These are phyloP conservation scores for Pogonocherus hispidulus DNA, from an alignment of 2,888 invertebrate species.

Conservation along the genomic window DNA sequence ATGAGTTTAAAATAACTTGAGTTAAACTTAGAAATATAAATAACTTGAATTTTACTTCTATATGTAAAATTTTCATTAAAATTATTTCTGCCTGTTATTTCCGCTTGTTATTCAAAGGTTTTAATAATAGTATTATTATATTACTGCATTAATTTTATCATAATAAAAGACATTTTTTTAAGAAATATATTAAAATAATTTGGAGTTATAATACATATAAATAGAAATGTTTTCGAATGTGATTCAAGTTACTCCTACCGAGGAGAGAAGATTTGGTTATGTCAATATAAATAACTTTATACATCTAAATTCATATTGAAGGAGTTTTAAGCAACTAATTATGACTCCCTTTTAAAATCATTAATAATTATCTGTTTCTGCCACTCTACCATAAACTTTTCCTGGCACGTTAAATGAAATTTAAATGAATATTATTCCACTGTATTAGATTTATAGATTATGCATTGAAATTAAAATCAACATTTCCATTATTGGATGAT, in stretches of 20 bases:
- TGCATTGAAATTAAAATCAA: not conserved
- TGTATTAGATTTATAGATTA: not conserved
- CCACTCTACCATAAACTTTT: slow-evolving; percentile 2
- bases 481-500: too few species aligned
- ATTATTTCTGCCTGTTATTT: too few species aligned
- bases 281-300: slow-evolving; percentile 6
- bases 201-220: not conserved
- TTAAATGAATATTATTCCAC: not conserved
- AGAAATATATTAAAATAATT: not conserved
- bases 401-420: not conserved
- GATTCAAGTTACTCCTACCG: not conserved
- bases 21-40: too few species aligned
- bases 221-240: not conserved
- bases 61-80: too few species aligned
- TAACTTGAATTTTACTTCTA: too few species aligned
- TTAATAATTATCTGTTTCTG: slow-evolving; percentile 5
- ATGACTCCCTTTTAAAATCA: not conserved
- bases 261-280: not conserved
- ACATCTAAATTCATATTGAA: not conserved
- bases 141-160: too few species aligned
- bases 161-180: not conserved
- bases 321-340: slow-evolving; percentile 9
- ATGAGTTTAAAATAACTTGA: too few species aligned
- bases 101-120: too few species aligned
- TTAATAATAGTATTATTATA: too few species aligned